Percentiles rank a stretch among this genome's conserved stretches.
Evolutionary conservation across 2,113 vertebrate genomes (phyloP).

Genomic region (Megaptera novaeangliae): DNA sequence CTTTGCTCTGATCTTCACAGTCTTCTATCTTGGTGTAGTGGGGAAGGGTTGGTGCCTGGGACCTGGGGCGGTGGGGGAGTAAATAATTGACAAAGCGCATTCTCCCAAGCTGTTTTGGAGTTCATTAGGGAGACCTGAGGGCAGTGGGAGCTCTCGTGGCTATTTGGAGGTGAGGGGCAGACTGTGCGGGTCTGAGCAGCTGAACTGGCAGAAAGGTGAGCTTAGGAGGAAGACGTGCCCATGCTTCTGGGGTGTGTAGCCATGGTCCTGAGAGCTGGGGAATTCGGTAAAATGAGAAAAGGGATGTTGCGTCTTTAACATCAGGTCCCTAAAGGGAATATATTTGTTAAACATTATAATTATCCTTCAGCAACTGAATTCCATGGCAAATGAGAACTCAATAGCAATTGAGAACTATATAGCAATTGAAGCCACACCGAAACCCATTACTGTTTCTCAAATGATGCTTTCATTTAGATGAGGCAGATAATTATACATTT

Average conservation of each 20-base stretch:
- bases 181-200: neutral
- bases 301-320: conserved; percentile 77
- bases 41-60: neutral
- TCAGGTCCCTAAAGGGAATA: conserved; percentile 80
- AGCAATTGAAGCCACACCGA: conserved; percentile 78
- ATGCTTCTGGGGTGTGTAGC: neutral
- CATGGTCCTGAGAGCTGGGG: neutral
- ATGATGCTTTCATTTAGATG: conserved; percentile 87
- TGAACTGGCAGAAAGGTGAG: neutral
- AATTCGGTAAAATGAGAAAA: conserved; percentile 56
- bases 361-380: conserved; percentile 83
- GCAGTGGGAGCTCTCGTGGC: rapidly evolving
- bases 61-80: rapidly evolving
- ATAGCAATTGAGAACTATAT: conserved; percentile 77
- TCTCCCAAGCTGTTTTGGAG: neutral
- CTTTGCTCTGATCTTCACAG: neutral
- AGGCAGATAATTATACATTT: conserved; percentile 85
- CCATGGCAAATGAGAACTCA: conserved; percentile 80
- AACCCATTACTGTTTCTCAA: conserved; percentile 83
- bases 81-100: neutral
- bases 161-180: neutral
- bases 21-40: neutral
- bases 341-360: conserved; percentile 89
- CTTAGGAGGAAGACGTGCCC: neutral
- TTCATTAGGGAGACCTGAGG: neutral